Evolutionary conservation across 2,797 vertebrate genomes (phyloP).

Genomic region (Miichthys miiuy): DNA sequence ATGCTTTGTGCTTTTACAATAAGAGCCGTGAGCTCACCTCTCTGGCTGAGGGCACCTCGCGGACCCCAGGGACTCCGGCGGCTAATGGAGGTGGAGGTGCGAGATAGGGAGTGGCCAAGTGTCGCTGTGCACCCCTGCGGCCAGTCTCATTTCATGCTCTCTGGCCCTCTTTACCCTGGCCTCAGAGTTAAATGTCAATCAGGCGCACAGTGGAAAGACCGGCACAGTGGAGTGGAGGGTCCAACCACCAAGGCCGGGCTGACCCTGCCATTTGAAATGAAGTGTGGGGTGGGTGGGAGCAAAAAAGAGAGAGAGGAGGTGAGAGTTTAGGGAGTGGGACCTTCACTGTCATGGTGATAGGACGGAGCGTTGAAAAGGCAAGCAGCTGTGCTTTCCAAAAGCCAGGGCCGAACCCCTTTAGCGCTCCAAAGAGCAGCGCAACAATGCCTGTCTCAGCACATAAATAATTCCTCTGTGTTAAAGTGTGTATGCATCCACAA

Average conservation of each 20-base stretch:
- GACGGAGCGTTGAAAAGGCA: conserved; percentile 71
- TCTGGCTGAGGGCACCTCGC: conserved; percentile 46
- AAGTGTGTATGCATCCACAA: conserved; percentile 41
- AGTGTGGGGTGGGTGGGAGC: conserved; percentile 13
- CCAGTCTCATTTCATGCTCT: conserved; percentile 67
- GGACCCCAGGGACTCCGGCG: conserved; percentile 42
- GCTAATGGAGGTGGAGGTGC: conserved; percentile 70
- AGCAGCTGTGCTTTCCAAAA: conserved; percentile 70
- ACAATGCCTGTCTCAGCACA: conserved; percentile 80
- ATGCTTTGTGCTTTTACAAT: conserved; percentile 60
- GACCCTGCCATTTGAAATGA: conserved; percentile 61
- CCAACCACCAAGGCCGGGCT: conserved; percentile 39
- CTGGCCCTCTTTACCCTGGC: conserved; percentile 60
- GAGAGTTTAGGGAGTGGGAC: conserved; percentile 53
- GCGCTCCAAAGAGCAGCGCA: conserved; percentile 75
- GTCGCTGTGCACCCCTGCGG: conserved; percentile 61
- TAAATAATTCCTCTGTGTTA: conserved; percentile 74
- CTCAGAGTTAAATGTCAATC: conserved; percentile 77
- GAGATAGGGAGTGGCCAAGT: conserved; percentile 57
- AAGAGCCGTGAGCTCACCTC: conserved; percentile 53
- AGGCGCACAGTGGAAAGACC: conserved; percentile 52
- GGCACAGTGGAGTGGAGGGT: conserved; percentile 47
- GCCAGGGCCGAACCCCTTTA: conserved; percentile 58
- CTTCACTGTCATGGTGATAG: conserved; percentile 66
- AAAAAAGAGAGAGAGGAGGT: conserved; percentile 1